phyloP scores from a whole-genome alignment of 2,888 invertebrate species.

The Yponomeuta plumbellus region DNA sequence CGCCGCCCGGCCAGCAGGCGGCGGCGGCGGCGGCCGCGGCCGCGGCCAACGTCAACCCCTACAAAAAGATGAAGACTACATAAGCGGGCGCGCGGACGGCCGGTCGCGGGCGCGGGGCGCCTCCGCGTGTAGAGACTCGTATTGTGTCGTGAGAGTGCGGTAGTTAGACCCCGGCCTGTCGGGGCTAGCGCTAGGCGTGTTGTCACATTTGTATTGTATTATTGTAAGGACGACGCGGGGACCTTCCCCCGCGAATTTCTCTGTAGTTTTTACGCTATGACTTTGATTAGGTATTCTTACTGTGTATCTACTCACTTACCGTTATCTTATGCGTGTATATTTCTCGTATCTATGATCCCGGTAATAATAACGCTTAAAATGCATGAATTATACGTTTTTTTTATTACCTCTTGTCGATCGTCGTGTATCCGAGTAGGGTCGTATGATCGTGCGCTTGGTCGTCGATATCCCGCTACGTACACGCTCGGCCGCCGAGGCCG shows the following conservation, averaged over 20 bases:
- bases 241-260: slow-evolving; percentile 67
- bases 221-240: slow-evolving; percentile 72
- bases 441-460: slow-evolving; percentile 73
- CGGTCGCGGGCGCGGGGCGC: slow-evolving; percentile 53
- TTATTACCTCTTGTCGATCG: slow-evolving; percentile 75
- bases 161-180: slow-evolving; percentile 50
- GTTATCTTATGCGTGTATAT: slow-evolving; percentile 75
- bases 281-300: slow-evolving; percentile 51
- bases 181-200: slow-evolving; percentile 72
- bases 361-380: slow-evolving; percentile 93
- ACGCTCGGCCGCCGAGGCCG: slow-evolving; percentile 53
- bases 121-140: slow-evolving; percentile 66
- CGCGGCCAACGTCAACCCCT: slow-evolving; percentile 79
- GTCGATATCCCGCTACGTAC: slow-evolving; percentile 73
- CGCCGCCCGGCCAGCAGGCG: slow-evolving; percentile 62
- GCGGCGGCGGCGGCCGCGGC: slow-evolving; percentile 61
- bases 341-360: slow-evolving; percentile 81
- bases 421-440: slow-evolving; percentile 68
- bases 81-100: slow-evolving; percentile 68
- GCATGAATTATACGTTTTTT: slow-evolving; percentile 88
- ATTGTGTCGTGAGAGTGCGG: slow-evolving; percentile 44
- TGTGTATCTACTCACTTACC: slow-evolving; percentile 69
- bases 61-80: slow-evolving; percentile 94
- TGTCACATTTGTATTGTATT: slow-evolving; percentile 73
- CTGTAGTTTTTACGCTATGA: slow-evolving; percentile 66